Evolutionary conservation across 2,113 vertebrate species (phyloP).

Genomic region (cat (Felis catus)): F.catus_Fca126_mat1.0 CM031417.1:140373001-140373500

Average conservation of each 20-base stretch:
- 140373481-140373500: neutral
- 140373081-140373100: neutral
- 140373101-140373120: neutral
- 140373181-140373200: neutral
- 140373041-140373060: accelerated
- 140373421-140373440: accelerated
- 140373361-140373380: neutral
- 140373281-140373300: neutral
- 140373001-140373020: neutral
- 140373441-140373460: accelerated
- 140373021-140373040: too few species aligned
- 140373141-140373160: neutral
- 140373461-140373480: too few species aligned
- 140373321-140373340: neutral
- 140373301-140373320: neutral
- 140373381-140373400: neutral
- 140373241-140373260: accelerated
- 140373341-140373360: neutral
- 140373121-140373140: neutral
- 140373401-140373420: neutral
- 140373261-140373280: neutral
- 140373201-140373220: neutral
- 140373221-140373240: neutral
- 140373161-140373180: neutral
- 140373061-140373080: neutral